These are phyloP conservation scores for Drosophila leonis DNA, from an alignment of 2,888 invertebrate species.

Conservation along the genomic window DNA sequence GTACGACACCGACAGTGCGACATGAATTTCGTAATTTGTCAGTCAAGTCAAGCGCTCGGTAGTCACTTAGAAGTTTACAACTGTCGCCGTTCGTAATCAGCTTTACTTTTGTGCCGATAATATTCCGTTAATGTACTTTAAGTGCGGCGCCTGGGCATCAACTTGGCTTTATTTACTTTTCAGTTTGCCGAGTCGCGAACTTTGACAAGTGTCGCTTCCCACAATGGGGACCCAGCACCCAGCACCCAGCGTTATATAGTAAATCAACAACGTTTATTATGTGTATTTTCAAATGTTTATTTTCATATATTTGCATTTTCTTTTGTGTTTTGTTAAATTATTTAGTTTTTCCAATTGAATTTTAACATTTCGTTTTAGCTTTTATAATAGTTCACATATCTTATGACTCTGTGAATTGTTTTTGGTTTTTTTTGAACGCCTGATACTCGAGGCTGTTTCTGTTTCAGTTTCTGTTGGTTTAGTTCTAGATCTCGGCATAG, in stretches of 20 bases:
- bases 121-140: slow-evolving; percentile 67
- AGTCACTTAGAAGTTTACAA: slow-evolving; percentile 77
- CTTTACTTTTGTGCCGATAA: slow-evolving; percentile 68
- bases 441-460: slow-evolving; percentile 41
- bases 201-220: slow-evolving; percentile 3
- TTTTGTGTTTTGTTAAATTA: slow-evolving; percentile 19
- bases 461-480: slow-evolving; percentile 41
- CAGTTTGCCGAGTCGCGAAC: slow-evolving; percentile 29
- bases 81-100: slow-evolving; percentile 75
- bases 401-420: not conserved
- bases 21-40: slow-evolving; percentile 65
- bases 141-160: slow-evolving; percentile 6
- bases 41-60: slow-evolving; percentile 40
- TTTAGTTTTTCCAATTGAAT: slow-evolving; percentile 45
- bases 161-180: slow-evolving; percentile 38
- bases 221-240: not conserved
- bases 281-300: slow-evolving; percentile 35
- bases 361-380: slow-evolving; percentile 48
- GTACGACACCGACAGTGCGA: slow-evolving; percentile 33
- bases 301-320: slow-evolving; percentile 33
- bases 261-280: slow-evolving; percentile 1
- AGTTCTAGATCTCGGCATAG: slow-evolving; percentile 53
- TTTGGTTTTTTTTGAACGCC: slow-evolving; percentile 28
- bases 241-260: not conserved
- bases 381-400: slow-evolving; percentile 35